Base-by-base conservation (phyloP, 2,113 vertebrate species). In the Vulpes ferrilata region DNA sequence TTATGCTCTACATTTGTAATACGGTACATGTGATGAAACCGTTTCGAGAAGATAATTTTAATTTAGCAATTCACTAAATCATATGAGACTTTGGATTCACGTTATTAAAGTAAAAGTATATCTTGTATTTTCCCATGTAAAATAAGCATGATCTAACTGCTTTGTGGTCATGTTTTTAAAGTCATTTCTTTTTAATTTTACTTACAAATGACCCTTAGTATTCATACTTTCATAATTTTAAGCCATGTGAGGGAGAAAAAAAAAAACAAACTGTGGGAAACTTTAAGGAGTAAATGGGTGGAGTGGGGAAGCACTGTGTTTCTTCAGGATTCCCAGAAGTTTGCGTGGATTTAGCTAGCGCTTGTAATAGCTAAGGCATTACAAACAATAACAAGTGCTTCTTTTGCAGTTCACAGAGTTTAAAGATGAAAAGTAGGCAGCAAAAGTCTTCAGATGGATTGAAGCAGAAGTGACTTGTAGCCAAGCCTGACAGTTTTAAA, bases 321-420 rank as follows among this genome's bases (percentile, higher is more conserved):
- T 97, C 98, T 97, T 97, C 81, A 78, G 96, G 97, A 90, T 97
- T 98, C 97, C 98, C 98, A 98, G 97, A 98, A 98, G 87, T 67
- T 87, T 95, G 82, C 67, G 65, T 57, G 91, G 90, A 98, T 60
- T 83, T 88, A 96, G 91, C n/a, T 76, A 51, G 23, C 65, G 69
- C 62, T 93, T 30, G 30, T 90, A 73, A 91, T 76, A 93, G 85
- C 84, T 96, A 80, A 98, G 83, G 83, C 67, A 96, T 87, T 87
- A 71, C 59, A 97, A 97, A 74, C 97, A 97, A 73, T 79, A 92
- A 80, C 62, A 96, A 95, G 86, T 43, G 88, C 57, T 92, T 11
- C 32, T 90, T 91, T 92, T 78, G 11, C 73, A 94, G 74, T 95
- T 83, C 32, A 60, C 23, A 38, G 92, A 93, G 17, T 73, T 71